Base-by-base conservation (phyloP, 2,797 vertebrate genomes). In the Lacerta viridis region DNA sequence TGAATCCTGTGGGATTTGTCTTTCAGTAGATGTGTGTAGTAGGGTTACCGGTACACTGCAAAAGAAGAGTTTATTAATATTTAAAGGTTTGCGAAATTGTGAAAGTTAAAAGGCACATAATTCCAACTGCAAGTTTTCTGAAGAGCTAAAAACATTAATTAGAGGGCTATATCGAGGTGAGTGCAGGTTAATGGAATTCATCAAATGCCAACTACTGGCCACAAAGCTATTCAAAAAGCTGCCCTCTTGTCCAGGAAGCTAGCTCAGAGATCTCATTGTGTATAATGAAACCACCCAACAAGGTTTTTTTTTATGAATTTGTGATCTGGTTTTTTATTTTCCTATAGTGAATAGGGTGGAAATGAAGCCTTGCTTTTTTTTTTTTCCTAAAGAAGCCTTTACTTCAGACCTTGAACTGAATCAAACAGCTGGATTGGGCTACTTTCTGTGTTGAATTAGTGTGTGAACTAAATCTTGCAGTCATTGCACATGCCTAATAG, bases 131-230 rank as follows among this genome's bases (percentile, higher is more conserved):
- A 25, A 17, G 27, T n/a, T 64, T 76, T 85, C 55, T 41, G 55
- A 85, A 85, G 71, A 85, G 36, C 72, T 18, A 20, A 9, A 33
- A 18, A 43, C 15, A 23, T 76, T 85, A 85, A 85, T 76, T 64
- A 64, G 72, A 85, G 64, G 36, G 20, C n/a, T 36, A 11, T 74
- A 8, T 20, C 55, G 69, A 84, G 50, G 55, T 64, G 72, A 43
- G 25, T 43, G 72, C 61, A 85, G 72, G 84, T 85, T 76, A 85
- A 85, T 85, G 27, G 72, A 20, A 85, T 41, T 85, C 8, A 39
- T 85, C 36, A 85, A 75, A 85, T 83, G 25, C 25, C 84, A 84
- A 76, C n/a, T 29, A 41, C n/a, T 18, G 61, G 23, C 20, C 36
- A 46, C 55, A 75, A 7, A 10, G 17, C 46, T 33, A 84, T 74